phyloP scores from a whole-genome alignment of 1,140 invertebrate genomes.

The Hycleus cichorii region DNA sequence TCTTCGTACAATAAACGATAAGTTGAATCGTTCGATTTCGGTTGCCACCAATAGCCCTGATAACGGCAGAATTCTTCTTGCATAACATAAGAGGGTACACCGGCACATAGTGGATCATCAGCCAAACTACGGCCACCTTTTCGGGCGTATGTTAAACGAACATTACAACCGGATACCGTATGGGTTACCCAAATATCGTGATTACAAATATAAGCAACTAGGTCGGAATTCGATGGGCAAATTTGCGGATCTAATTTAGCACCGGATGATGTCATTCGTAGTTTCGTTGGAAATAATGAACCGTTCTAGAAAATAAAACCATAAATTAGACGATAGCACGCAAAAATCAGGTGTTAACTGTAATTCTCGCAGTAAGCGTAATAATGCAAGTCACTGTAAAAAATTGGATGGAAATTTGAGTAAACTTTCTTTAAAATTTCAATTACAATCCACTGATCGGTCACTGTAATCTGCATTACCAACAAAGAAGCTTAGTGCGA shows the following conservation, averaged over 20 bases:
- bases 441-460: too few species aligned
- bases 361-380: too few species aligned
- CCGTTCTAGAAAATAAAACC: slow-evolving; percentile 47
- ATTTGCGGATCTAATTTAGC: slow-evolving; percentile 83
- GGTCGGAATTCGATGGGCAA: slow-evolving; percentile 77
- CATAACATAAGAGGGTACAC: slow-evolving; percentile 93
- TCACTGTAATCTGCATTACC: too few species aligned
- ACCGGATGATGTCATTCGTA: slow-evolving; percentile 59
- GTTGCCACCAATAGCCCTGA: slow-evolving; percentile 97
- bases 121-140: slow-evolving; percentile 63
- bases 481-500: too few species aligned
- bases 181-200: slow-evolving; percentile 87
- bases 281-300: slow-evolving; percentile 62
- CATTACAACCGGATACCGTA: slow-evolving; percentile 60
- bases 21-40: slow-evolving; percentile 37
- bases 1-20: slow-evolving; percentile 94
- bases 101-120: slow-evolving; percentile 82
- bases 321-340: slow-evolving; percentile 5
- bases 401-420: too few species aligned
- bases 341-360: neutral
- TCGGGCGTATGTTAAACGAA: slow-evolving; percentile 74
- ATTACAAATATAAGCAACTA: slow-evolving; percentile 85
- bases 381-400: too few species aligned
- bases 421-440: too few species aligned
- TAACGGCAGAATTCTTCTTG: slow-evolving; percentile 97